A percentile compares a stretch with the other conserved stretches of the same genome.
These are phyloP conservation scores for Melanaphis sacchari DNA, from an alignment of 1,140 invertebrate genomes.

Conservation along the genomic window DNA sequence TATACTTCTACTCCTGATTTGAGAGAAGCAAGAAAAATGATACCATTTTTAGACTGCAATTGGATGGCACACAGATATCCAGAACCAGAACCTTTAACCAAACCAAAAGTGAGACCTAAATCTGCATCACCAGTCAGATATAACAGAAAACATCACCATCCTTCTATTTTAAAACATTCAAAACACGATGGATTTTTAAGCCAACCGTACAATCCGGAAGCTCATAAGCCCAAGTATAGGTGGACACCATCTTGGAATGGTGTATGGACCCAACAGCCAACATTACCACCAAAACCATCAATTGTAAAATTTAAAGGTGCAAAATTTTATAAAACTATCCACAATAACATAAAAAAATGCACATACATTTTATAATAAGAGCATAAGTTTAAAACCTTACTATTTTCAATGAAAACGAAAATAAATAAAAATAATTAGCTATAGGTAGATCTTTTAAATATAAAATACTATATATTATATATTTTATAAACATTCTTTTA, in stretches of 20 bases:
- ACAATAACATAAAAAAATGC: constrained; percentile 8
- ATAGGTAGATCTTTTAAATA: not conserved
- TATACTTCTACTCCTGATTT: constrained; percentile 83
- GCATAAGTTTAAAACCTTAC: not conserved
- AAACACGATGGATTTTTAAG: constrained; percentile 70
- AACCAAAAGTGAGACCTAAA: constrained; percentile 64
- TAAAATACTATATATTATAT: not conserved
- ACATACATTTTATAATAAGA: constrained; percentile 2
- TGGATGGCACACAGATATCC: constrained; percentile 81
- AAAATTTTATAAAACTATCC: constrained; percentile 59
- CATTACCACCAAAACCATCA: constrained; percentile 66
- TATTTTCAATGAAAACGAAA: not conserved
- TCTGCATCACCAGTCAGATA: constrained; percentile 64
- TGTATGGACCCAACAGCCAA: constrained; percentile 46
- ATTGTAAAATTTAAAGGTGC: constrained; percentile 82
- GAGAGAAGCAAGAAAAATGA: constrained; percentile 77
- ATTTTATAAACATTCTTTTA: not conserved
- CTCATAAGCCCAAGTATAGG: constrained; percentile 77
- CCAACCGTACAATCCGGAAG: constrained; percentile 76
- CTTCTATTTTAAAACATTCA: constrained; percentile 72
- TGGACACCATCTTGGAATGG: constrained; percentile 70
- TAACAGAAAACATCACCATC: constrained; percentile 61
- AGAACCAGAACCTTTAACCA: constrained; percentile 60
- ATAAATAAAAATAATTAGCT: not conserved
- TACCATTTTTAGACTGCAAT: constrained; percentile 76